Conservation (phyloP, 1,140 invertebrate species). For the Gonioctena quinquepunctata region DNA sequence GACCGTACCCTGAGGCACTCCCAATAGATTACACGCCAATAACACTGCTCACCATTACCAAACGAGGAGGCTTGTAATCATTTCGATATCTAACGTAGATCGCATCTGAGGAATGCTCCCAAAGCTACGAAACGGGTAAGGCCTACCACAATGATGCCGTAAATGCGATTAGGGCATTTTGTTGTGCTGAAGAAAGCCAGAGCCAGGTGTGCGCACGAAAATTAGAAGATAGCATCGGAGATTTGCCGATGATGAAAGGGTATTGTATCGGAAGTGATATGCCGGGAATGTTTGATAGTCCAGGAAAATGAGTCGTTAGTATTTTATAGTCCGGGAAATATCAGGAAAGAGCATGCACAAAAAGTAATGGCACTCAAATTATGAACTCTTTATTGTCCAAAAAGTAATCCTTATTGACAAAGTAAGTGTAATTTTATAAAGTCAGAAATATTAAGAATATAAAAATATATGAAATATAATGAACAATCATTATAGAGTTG, state of each 20-base stretch:
- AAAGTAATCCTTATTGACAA: too few species aligned
- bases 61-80: not conserved
- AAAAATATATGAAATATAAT: too few species aligned
- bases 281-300: not conserved
- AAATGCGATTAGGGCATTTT: not conserved
- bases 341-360: too few species aligned
- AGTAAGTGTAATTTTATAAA: too few species aligned
- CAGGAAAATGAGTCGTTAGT: too few species aligned
- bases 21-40: not conserved
- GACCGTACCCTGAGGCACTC: not conserved
- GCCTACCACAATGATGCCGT: not conserved
- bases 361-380: too few species aligned
- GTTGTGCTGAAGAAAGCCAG: too few species aligned
- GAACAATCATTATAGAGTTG: too few species aligned
- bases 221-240: not conserved
- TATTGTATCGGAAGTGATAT: not conserved
- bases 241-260: not conserved
- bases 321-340: too few species aligned
- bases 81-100: not conserved
- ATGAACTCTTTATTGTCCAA: too few species aligned
- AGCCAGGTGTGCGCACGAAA: not conserved
- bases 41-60: not conserved
- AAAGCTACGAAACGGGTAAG: too few species aligned
- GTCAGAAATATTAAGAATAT: too few species aligned
- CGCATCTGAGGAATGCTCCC: not conserved